phyloP scores from a whole-genome alignment of 2,113 vertebrate genomes.

The Vicugna pacos region DNA sequence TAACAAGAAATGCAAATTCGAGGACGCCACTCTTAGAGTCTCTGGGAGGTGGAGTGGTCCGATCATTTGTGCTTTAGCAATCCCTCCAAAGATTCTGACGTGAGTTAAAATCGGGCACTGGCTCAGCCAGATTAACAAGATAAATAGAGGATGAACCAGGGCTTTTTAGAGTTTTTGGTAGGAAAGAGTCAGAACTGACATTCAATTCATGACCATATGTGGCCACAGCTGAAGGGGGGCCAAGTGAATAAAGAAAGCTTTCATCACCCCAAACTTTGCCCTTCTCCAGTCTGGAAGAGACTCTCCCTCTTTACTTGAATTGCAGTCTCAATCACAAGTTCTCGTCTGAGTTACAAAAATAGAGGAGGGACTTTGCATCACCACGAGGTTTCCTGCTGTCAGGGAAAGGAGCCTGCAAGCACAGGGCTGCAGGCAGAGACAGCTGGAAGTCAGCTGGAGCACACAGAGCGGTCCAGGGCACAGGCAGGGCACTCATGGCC shows the following conservation, averaged over 20 bases:
- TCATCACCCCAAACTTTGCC: background rate
- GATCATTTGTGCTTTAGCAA: background rate
- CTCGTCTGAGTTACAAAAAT: background rate
- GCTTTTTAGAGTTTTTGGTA: background rate
- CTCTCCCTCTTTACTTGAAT: background rate
- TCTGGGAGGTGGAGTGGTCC: accelerated
- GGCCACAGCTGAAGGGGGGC: background rate
- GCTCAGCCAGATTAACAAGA: background rate
- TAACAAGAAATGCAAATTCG: background rate
- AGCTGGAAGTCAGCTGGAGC: background rate
- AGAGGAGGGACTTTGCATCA: background rate
- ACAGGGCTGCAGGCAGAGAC: background rate
- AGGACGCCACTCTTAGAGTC: background rate
- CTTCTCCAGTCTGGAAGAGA: background rate
- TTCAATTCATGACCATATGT: background rate
- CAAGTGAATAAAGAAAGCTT: background rate
- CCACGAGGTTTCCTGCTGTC: background rate
- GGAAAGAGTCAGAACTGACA: background rate
- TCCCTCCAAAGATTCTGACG: background rate
- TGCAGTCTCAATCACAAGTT: background rate
- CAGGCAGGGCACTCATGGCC: accelerated
- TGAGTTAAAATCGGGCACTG: background rate
- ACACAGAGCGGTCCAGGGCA: background rate
- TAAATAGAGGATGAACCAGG: background rate
- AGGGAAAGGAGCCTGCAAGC: background rate